phyloP scores from a whole-genome alignment of 1,140 invertebrate species.

The Probaryconus sp. region DNA sequence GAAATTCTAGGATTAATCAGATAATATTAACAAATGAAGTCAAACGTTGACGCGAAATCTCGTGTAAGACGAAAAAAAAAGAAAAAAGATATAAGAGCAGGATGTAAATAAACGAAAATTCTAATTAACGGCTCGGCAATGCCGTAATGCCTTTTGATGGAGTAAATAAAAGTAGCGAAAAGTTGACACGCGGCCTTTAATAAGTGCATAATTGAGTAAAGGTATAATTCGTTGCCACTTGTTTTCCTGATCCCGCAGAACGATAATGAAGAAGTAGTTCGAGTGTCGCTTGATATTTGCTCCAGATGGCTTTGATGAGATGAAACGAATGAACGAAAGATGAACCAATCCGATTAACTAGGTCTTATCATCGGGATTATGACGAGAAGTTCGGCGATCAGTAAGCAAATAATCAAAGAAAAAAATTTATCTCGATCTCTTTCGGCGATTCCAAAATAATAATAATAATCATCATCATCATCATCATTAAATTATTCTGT shows the following conservation, averaged over 20 bases:
- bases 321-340: slow-evolving; percentile 48
- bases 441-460: slow-evolving; percentile 19
- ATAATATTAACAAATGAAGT: too few species aligned
- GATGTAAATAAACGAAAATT: slow-evolving; percentile 24
- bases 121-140: slow-evolving; percentile 35
- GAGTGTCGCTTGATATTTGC: slow-evolving; percentile 42
- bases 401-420: background rate
- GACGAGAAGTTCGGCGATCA: slow-evolving; percentile 29
- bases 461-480: too few species aligned
- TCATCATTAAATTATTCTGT: too few species aligned
- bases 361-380: slow-evolving; percentile 60
- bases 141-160: slow-evolving; percentile 44
- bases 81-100: background rate
- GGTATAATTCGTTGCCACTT: slow-evolving; percentile 49
- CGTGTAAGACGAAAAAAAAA: background rate
- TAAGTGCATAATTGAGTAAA: slow-evolving; percentile 36
- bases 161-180: slow-evolving; percentile 25
- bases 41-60: too few species aligned
- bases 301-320: slow-evolving; percentile 52
- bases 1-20: too few species aligned
- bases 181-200: slow-evolving; percentile 38
- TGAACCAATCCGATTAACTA: slow-evolving; percentile 57
- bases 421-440: background rate
- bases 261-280: slow-evolving; percentile 56
- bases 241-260: slow-evolving; percentile 14